Percentiles rank a stretch among this genome's conserved stretches.
Evolutionary conservation across 2,113 vertebrate species (phyloP).

Genomic region (Octodon degus): DNA sequence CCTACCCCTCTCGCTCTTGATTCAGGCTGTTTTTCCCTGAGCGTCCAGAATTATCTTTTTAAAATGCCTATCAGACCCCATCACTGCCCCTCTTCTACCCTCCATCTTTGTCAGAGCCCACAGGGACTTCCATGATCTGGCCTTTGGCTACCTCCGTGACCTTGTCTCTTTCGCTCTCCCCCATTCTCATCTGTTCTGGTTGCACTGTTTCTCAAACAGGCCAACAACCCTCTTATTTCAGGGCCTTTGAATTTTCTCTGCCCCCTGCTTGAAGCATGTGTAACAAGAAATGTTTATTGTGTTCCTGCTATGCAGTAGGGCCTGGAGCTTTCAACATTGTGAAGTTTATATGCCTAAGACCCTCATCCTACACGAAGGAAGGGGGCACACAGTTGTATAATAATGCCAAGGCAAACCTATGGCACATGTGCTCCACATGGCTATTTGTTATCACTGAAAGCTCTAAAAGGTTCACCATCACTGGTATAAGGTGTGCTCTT

Average conservation of each 20-base stretch:
- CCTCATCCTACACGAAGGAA: not conserved
- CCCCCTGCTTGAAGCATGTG: slow-evolving; percentile 28
- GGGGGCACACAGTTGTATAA: not conserved
- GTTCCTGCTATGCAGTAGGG: not conserved
- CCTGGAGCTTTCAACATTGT: not conserved
- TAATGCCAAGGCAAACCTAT: not conserved
- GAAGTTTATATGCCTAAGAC: not conserved
- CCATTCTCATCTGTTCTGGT: not conserved
- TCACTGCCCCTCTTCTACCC: not conserved
- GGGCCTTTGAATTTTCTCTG: slow-evolving; percentile 6
- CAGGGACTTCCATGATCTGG: not conserved
- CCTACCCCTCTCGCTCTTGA: not conserved
- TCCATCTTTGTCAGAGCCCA: not conserved
- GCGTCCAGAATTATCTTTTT: not conserved
- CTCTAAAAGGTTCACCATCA: not conserved
- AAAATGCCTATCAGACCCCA: not conserved
- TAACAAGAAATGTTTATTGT: not conserved
- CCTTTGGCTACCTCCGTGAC: not conserved
- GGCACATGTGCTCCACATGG: not conserved
- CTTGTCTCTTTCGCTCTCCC: not conserved
- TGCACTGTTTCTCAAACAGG: not conserved
- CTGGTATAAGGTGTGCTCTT: not conserved
- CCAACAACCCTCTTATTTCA: not conserved
- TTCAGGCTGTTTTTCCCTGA: not conserved
- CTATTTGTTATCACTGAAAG: not conserved